phyloP scores from a whole-genome alignment of 2,113 vertebrate genomes.

The Turdus rufiventris region DNA sequence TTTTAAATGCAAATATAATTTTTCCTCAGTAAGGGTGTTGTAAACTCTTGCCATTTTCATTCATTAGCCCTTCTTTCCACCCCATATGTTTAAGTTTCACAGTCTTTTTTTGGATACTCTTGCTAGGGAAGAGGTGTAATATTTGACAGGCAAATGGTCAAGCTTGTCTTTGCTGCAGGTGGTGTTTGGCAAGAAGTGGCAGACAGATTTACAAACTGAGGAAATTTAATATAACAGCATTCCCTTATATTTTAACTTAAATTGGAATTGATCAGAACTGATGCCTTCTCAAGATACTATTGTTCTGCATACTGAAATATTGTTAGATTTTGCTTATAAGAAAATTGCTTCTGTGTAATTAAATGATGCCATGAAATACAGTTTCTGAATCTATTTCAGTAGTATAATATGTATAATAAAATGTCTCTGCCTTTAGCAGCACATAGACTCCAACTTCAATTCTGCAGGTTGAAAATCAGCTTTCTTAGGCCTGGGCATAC shows the following conservation, averaged over 20 bases:
- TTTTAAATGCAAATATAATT: not conserved
- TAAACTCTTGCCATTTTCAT: not conserved
- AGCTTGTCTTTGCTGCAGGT: not conserved
- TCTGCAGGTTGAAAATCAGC: not conserved
- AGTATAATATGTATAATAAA: not conserved
- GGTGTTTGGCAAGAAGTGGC: not conserved
- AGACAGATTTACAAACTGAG: not conserved
- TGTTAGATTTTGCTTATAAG: not conserved
- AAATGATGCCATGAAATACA: not conserved
- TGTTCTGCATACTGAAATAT: not conserved
- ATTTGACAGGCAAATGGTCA: not conserved
- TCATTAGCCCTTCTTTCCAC: not conserved
- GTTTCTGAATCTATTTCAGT: not conserved
- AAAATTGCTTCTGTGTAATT: not conserved
- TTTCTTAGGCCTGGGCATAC: not conserved
- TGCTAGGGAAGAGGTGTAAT: not conserved
- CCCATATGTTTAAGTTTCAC: not conserved
- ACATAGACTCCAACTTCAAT: not conserved
- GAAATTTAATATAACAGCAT: not conserved
- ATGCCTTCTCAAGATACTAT: not conserved
- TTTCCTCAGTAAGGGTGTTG: not conserved
- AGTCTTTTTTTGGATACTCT: not conserved
- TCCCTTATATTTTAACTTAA: not conserved
- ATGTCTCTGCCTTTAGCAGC: not conserved
- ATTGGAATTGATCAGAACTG: not conserved